Base-by-base conservation (phyloP, 2,797 vertebrate species). In the Aulostomus chinensis region DNA sequence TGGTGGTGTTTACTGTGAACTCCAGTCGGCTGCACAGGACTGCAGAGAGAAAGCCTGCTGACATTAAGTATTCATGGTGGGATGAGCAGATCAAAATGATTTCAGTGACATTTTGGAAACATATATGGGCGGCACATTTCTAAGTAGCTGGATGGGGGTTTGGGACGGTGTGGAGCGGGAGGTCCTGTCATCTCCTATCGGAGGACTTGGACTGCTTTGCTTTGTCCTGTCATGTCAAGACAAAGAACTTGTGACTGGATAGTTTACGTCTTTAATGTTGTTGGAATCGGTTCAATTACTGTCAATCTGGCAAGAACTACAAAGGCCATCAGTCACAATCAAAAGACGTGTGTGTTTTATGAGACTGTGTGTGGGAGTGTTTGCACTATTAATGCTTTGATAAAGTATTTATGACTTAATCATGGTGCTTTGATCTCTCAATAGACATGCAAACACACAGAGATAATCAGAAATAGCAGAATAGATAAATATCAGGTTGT, bases 401-500 rank as follows among this genome's bases (percentile, higher is more conserved):
- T 86, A 54, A 86, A 86, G 61, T 80, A 86, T 87, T 86, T 61
- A 86, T 86, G 75, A 81, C 15, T 63, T 58, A 72, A 83, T 73
- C 52, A 50, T 9, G 12, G 21, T 39, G 33, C 65, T 82, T 74
- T 78, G 58, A 82, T 85, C 64, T 73, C 60, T 51, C 63, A 32
- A 60, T n/a, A 73, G 67, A 76, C 66, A 73, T 26, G 20, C 58
- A 56, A 50, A 72, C 37, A 69, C 47, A 52, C 47, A 53, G 40
- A 70, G 49, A 24, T 54, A 39, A 40, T 14, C 22, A 28, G 56
- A 50, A 33, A 45, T n/a, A n/a, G 49, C 51, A 55, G 28, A 1
- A 0, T 38, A 22, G 45, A 17, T 73, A 47, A 56, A 47, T 65
- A 60, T 51, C 37, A 48, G 45, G 18, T 16, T 37, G 16, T 13